Conservation (phyloP, 2,888 invertebrate genomes). For the Orchestes rusci region DNA sequence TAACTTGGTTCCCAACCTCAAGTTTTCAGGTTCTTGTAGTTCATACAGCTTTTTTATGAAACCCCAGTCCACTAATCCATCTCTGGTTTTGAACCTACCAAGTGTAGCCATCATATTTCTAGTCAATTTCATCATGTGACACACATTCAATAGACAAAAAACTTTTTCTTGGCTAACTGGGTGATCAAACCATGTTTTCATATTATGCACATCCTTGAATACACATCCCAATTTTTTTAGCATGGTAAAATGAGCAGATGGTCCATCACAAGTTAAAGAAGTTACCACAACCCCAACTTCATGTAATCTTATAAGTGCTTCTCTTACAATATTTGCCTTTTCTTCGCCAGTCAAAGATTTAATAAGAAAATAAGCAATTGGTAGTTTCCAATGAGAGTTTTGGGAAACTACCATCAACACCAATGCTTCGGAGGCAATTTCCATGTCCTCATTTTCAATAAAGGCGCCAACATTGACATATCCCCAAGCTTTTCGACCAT, state of each 20-base stretch:
- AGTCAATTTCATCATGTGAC: background rate
- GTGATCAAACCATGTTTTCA: slow-evolving; percentile 12
- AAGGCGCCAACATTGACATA: too few species aligned
- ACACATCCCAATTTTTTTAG: slow-evolving; percentile 10
- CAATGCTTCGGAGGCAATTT: slow-evolving; percentile 20
- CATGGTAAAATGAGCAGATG: slow-evolving; percentile 20
- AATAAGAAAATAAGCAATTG: slow-evolving; percentile 25
- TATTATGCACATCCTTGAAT: slow-evolving; percentile 5
- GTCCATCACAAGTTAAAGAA: slow-evolving; percentile 22
- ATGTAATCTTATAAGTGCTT: slow-evolving; percentile 14
- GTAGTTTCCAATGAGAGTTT: slow-evolving; percentile 23
- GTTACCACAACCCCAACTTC: slow-evolving; percentile 15
- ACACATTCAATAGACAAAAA: background rate
- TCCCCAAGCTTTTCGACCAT: slow-evolving; percentile 18
- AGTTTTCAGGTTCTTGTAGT: too few species aligned
- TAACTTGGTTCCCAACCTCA: too few species aligned
- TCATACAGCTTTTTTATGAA: too few species aligned
- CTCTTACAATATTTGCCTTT: slow-evolving; percentile 19
- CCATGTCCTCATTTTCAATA: slow-evolving; percentile 8
- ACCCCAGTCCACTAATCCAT: too few species aligned
- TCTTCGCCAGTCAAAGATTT: slow-evolving; percentile 18
- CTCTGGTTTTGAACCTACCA: background rate
- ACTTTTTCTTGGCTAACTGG: slow-evolving; percentile 1
- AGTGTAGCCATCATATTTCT: too few species aligned
- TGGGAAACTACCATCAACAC: slow-evolving; percentile 23